A percentile compares a stretch with the other conserved stretches of the same genome.
Conservation (phyloP, 2,888 invertebrate genomes). For the Erebia palarica region DNA sequence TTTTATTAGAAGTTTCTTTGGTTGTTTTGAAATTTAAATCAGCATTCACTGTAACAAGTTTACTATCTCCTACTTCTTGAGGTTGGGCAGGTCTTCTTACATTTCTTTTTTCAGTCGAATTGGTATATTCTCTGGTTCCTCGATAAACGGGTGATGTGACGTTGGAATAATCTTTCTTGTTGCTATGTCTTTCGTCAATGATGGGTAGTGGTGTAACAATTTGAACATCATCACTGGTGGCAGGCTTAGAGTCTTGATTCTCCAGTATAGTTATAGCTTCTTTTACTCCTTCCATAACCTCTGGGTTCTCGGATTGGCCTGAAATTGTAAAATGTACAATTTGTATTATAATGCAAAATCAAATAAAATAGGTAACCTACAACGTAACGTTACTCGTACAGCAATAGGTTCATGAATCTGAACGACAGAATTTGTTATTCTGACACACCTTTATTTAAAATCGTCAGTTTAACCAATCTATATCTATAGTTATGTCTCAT, state of each 20-base stretch:
- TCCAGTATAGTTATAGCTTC: conserved; percentile 73
- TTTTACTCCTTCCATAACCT: conserved; percentile 70
- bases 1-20: conserved; percentile 21
- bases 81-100: conserved; percentile 43
- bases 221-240: conserved; percentile 51
- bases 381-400: too few species aligned
- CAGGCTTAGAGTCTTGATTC: conserved; percentile 59
- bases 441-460: too few species aligned
- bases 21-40: conserved; percentile 57
- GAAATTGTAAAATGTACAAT: conserved; percentile 32
- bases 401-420: too few species aligned
- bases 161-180: conserved; percentile 50
- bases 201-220: conserved; percentile 65
- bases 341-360: too few species aligned
- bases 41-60: conserved; percentile 58
- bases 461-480: too few species aligned
- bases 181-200: conserved; percentile 66
- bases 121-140: conserved; percentile 62
- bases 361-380: too few species aligned
- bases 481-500: too few species aligned
- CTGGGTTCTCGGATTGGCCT: conserved; percentile 65
- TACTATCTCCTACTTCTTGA: conserved; percentile 51
- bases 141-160: conserved; percentile 66
- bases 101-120: conserved; percentile 47
- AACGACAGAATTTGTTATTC: too few species aligned